These are phyloP conservation scores for Hypotaenidia philippensis DNA, from an alignment of 2,797 vertebrate genomes.

Conservation along the genomic window DNA sequence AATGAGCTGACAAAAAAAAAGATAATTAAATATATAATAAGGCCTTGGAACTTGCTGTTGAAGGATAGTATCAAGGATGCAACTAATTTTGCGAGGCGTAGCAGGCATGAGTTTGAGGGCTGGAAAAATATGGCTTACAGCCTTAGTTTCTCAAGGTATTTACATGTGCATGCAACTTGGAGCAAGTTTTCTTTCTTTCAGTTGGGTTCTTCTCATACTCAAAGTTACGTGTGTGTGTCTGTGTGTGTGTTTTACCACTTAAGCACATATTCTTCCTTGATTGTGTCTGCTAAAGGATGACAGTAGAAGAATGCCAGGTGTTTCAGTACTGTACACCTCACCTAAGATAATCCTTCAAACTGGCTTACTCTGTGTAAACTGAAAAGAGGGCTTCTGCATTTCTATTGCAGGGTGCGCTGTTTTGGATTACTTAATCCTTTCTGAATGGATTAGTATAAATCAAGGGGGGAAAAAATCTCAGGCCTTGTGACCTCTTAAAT, in stretches of 20 bases:
- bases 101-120: neutral
- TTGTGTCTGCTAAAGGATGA: neutral
- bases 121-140: neutral
- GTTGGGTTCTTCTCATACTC: neutral
- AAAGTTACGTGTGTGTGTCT: neutral
- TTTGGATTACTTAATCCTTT: constrained; percentile 22
- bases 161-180: neutral
- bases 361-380: neutral
- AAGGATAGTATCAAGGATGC: neutral
- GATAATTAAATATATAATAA: constrained; percentile 67
- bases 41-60: constrained; percentile 6
- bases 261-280: neutral
- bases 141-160: neutral
- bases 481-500: neutral
- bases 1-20: constrained; percentile 55
- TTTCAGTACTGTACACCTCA: neutral
- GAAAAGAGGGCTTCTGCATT: neutral
- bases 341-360: neutral
- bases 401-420: neutral
- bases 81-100: neutral
- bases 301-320: neutral
- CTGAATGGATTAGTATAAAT: neutral
- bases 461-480: neutral
- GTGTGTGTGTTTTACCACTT: neutral
- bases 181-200: neutral